Conservation (phyloP, 2,113 vertebrate genomes). For the Empidonax traillii region DNA sequence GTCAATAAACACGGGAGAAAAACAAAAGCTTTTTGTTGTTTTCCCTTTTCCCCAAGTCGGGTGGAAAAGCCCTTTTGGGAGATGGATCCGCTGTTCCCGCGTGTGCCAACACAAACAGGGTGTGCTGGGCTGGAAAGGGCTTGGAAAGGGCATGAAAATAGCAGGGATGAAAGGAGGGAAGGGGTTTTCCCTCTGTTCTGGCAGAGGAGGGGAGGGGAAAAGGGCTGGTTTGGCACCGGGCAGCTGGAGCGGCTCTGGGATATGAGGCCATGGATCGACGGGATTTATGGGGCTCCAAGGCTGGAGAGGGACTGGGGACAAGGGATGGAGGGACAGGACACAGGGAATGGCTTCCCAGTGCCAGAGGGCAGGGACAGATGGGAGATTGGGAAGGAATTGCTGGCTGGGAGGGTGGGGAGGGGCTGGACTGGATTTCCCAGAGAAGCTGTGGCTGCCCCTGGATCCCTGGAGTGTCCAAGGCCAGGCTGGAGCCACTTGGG, state of each 20-base stretch:
- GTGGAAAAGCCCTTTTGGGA: not conserved
- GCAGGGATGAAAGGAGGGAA: not conserved
- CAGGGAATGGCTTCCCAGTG: not conserved
- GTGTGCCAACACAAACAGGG: not conserved
- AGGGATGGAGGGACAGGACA: rapidly evolving
- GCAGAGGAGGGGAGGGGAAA: not conserved
- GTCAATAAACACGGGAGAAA: not conserved
- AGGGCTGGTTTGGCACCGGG: not conserved
- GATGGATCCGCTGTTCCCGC: rapidly evolving
- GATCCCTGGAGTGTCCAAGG: rapidly evolving
- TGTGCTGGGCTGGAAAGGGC: not conserved
- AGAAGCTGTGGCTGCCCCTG: not conserved
- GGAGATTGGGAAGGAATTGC: not conserved
- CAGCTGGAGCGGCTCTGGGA: rapidly evolving
- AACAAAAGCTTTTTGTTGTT: not conserved
- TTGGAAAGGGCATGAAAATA: not conserved
- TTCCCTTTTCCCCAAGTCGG: rapidly evolving
- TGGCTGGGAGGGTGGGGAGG: not conserved
- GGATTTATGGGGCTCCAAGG: not conserved
- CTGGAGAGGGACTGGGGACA: not conserved
- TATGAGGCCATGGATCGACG: rapidly evolving
- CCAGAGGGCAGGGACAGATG: not conserved
- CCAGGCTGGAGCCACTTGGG: rapidly evolving
- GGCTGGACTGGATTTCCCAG: not conserved
- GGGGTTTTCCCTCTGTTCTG: not conserved